phyloP scores from a whole-genome alignment of 2,113 vertebrate species.

The sheep (Ovis aries) region ARS-UI_Ramb_v3.0 NC_056056.1:15067001-15067500 shows the following conservation, averaged over 20 bases:
- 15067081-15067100: neutral
- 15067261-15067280: neutral
- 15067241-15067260: neutral
- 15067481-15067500: no score
- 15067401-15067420: neutral
- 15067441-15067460: neutral
- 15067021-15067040: neutral
- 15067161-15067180: neutral
- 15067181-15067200: neutral
- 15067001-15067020: neutral
- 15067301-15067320: neutral
- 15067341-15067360: neutral
- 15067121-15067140: neutral
- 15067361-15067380: neutral
- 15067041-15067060: neutral
- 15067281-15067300: neutral
- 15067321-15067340: neutral
- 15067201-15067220: neutral
- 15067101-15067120: neutral
- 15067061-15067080: neutral
- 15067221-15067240: neutral
- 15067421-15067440: neutral
- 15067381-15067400: neutral
- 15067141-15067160: neutral
- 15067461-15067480: no score